Base-by-base conservation (phyloP, 2,797 vertebrate genomes). In the Moxostoma hubbsi region DNA sequence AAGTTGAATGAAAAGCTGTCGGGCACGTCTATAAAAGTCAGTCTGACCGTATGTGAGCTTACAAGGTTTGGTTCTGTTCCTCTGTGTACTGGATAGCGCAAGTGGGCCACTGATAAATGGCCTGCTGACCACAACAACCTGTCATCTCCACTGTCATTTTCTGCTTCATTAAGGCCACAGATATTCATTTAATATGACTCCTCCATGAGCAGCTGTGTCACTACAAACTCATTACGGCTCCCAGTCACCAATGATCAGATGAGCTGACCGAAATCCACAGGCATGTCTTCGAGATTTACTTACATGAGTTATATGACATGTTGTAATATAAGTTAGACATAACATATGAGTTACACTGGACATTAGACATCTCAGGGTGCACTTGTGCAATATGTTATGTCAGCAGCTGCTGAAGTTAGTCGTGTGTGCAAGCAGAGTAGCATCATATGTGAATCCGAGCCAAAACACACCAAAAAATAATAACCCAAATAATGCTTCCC, bases 111-210 rank as follows among this genome's bases (percentile, higher is more conserved):
- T 86, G 84, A 88, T 78, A 86, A 84, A 89, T 88, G 81, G 78
- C 82, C 83, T 80, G 87, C 85, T 92, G 90, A 89, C 90, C 88
- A 83, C 67, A 71, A 84, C 87, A 87, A 89, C 86, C 85, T 91
- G 91, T 88, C 88, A 83, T 89, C 89, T 88, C 83, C 70, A 47
- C 84, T 89, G 86, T 90, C 87, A 89, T 90, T 91, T 92, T 89
- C 87, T 82, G 86, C 86, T 91, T 90, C 88, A 91, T 93, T 91
- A 90, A 83, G 69, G 79, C 83, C 45, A 83, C 84, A 88, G 87
- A 89, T 90, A 89, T 87, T 89, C 87, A 91, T 92, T 92, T 89
- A 89, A 88, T 88, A 88, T 83, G 87, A 90, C 88, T 90, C 83
- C 81, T 59, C 85, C 85, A 86, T 87, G 87, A 91, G 85, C 90